A percentile compares a stretch with the other conserved stretches of the same genome.
phyloP scores from a whole-genome alignment of 2,797 vertebrate genomes.

The Myioborus melanocephalus region DNA sequence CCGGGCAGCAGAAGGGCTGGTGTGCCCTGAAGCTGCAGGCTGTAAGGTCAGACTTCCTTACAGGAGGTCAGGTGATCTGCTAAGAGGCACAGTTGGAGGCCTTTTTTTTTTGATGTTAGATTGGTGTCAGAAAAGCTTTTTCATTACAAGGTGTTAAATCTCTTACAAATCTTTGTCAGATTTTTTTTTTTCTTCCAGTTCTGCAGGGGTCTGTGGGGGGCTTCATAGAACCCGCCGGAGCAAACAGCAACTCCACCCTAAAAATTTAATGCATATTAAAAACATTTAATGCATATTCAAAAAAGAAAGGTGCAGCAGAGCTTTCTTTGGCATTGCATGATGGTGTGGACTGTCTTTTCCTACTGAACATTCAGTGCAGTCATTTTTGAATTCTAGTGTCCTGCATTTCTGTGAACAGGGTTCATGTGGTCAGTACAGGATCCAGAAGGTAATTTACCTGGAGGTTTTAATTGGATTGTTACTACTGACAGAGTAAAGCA shows the following conservation, averaged over 20 bases:
- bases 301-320: conserved; percentile 2
- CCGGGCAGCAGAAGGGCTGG: not conserved
- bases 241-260: not conserved
- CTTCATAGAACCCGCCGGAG: conserved; percentile 12
- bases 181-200: not conserved
- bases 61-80: not conserved
- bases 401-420: conserved; percentile 44
- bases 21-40: not conserved
- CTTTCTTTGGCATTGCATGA: conserved; percentile 11
- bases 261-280: no score
- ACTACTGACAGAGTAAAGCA: not conserved
- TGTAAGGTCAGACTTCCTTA: not conserved
- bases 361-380: conserved; percentile 23
- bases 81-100: not conserved
- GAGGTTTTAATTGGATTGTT: conserved; percentile 1
- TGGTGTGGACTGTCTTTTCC: conserved; percentile 31
- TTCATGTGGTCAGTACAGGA: conserved; percentile 28
- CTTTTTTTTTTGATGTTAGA: not conserved
- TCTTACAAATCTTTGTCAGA: not conserved
- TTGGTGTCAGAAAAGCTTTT: not conserved
- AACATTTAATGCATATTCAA: conserved; percentile 41
- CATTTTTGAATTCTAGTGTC: conserved; percentile 52
- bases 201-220: not conserved
- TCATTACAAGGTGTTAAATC: not conserved
- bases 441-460: conserved; percentile 45